Evolutionary conservation across 2,888 invertebrate species (phyloP).

Genomic region (Pheosia tremula): DNA sequence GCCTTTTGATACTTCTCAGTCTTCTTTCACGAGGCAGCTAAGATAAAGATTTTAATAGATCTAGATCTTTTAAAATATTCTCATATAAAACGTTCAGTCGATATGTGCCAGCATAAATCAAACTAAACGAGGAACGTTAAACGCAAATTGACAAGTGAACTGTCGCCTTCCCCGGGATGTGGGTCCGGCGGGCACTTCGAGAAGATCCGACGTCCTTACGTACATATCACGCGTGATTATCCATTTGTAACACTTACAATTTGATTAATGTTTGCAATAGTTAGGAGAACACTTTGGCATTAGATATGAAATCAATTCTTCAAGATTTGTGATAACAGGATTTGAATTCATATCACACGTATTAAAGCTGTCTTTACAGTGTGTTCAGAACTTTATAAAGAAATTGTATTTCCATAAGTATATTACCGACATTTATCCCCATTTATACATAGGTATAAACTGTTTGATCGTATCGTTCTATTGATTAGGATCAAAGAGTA

Average conservation of each 20-base stretch:
- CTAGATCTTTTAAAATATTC: neutral
- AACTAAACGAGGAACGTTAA: conserved; percentile 53
- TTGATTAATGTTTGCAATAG: conserved; percentile 7
- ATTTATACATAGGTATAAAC: neutral
- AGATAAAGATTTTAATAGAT: too few species aligned
- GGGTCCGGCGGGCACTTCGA: conserved; percentile 48
- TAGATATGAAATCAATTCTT: too few species aligned
- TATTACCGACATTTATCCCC: neutral
- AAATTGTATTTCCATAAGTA: neutral
- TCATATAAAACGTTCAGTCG: conserved; percentile 42
- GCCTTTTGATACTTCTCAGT: too few species aligned
- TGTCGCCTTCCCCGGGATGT: conserved; percentile 52
- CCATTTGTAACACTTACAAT: conserved; percentile 16
- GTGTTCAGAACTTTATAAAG: too few species aligned
- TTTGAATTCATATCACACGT: too few species aligned
- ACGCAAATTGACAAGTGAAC: conserved; percentile 67
- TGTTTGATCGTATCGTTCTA: neutral
- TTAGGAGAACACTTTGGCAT: neutral
- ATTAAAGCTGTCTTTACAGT: too few species aligned
- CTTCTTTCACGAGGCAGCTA: too few species aligned
- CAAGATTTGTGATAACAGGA: too few species aligned
- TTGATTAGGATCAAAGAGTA: conserved; percentile 5
- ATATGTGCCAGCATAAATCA: conserved; percentile 59
- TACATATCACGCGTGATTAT: conserved; percentile 38
- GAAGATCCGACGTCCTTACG: conserved; percentile 41